Conservation (phyloP, 2,888 invertebrate genomes). For the Nemoura dubitans region DNA sequence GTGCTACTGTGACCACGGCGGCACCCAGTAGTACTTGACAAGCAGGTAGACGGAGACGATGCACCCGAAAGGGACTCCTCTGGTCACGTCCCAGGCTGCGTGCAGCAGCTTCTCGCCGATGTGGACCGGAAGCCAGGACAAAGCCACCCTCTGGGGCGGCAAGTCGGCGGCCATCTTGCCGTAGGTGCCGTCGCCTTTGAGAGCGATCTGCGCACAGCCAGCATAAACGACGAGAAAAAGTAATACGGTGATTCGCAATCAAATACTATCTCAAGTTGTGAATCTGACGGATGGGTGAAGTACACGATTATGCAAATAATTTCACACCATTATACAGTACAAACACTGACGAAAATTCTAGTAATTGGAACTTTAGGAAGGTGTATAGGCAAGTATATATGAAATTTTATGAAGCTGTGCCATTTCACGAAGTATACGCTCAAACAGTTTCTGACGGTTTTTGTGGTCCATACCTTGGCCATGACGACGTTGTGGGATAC, state of each 20-base stretch:
- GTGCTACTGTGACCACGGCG: not conserved
- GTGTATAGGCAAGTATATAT: too few species aligned
- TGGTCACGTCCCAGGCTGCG: not conserved
- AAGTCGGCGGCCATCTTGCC: not conserved
- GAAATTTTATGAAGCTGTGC: too few species aligned
- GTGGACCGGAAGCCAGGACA: not conserved
- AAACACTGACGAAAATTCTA: too few species aligned
- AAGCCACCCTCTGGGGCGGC: not conserved
- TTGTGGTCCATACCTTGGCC: slow-evolving; percentile 1
- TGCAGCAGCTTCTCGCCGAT: not conserved
- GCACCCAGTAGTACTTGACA: not conserved
- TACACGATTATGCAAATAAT: too few species aligned
- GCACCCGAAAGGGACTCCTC: not conserved
- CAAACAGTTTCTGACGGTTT: too few species aligned
- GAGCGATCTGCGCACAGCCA: too few species aligned
- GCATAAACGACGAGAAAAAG: too few species aligned
- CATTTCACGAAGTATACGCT: too few species aligned
- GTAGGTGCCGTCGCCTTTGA: slow-evolving; percentile 27
- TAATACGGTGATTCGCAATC: not conserved
- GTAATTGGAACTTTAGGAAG: too few species aligned
- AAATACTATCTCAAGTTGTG: too few species aligned
- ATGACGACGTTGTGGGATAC: slow-evolving; percentile 21
- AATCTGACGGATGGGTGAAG: too few species aligned
- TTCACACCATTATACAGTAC: too few species aligned
- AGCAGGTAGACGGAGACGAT: not conserved